Percentiles rank a stretch among this genome's conserved stretches.
Conservation (phyloP, 2,797 vertebrate species). For the Limnodromus scolopaceus region DNA sequence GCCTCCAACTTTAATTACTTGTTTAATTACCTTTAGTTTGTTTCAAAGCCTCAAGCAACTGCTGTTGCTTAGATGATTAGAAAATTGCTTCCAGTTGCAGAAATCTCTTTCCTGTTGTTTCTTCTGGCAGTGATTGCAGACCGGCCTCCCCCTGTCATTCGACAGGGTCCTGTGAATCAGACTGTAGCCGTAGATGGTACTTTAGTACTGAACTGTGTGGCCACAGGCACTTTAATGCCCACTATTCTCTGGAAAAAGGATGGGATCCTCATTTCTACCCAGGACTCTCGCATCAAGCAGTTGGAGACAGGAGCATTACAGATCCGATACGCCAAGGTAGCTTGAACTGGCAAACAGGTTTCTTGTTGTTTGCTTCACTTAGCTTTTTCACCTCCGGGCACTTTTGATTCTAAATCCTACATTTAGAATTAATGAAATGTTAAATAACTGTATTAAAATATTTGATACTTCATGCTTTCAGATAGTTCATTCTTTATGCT, state of each 20-base stretch:
- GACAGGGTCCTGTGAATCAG: conserved; percentile 95
- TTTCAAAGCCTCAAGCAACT: conserved; percentile 82
- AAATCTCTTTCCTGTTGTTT: conserved; percentile 82
- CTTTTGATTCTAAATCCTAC: background rate
- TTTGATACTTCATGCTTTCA: conserved; percentile 1
- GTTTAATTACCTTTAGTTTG: conserved; percentile 86
- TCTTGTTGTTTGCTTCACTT: background rate
- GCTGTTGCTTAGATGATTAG: conserved; percentile 87
- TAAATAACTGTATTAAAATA: conserved; percentile 22
- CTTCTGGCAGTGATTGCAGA: conserved; percentile 90
- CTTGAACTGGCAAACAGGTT: background rate
- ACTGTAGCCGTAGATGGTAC: conserved; percentile 95
- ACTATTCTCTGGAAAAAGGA: conserved; percentile 97
- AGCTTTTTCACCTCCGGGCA: background rate
- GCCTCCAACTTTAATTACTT: conserved; percentile 77
- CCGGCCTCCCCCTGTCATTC: conserved; percentile 94
- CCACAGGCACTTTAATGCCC: conserved; percentile 88
- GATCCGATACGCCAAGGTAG: conserved; percentile 96
- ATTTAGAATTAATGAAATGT: conserved; percentile 26
- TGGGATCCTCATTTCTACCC: conserved; percentile 88
- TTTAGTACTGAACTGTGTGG: conserved; percentile 88
- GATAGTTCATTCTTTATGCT: background rate
- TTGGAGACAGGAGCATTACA: conserved; percentile 90
- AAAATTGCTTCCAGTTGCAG: conserved; percentile 91
- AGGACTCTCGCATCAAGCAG: conserved; percentile 95